Base-by-base conservation (phyloP, 2,888 invertebrate species). In the Strigamia transsilvanica region DNA sequence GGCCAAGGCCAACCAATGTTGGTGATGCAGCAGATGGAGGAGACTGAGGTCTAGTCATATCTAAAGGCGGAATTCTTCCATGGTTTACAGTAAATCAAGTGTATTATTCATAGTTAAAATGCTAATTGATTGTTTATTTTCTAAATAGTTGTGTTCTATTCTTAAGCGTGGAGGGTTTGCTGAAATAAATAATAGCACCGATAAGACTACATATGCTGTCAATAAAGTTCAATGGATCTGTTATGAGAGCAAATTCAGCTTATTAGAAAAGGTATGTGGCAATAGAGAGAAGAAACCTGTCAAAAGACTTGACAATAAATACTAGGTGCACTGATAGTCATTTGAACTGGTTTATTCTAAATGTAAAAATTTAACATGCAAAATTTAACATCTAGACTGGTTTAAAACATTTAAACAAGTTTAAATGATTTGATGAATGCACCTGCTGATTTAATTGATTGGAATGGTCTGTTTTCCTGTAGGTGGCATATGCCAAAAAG, bases 11-110 rank as follows among this genome's bases (percentile, higher is more conserved):
- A 5, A 79, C 32, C 15, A 12, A 81, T 12, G 61, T 81, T 61
- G 81, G 66, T 10, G 81, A 81, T 38, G 32, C 66, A 10, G 18
- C 32, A 1, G 18, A n/a, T 18, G 81, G 81, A 66, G 1, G 3
- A 2, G 81, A 56, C 34, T 7, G 38, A 32, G 81, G 81, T 12
- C 34, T 18, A 6, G 61, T n/a, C 38, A 61, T 66, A 10, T 66
- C 61, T 27, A 7, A 18, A 32, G 9, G 2, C 3, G 81, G 81
- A 12, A 32, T 81, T 32, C 38, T 81, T 4, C 66, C 81, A 4
- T 81, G 41, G 32, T 81, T 81, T 34, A 66, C 61, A 34, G 81
- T 81, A 38, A 34, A 18, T n/a, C n/a, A n/a, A n/a, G n/a, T n/a
- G n/a, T n/a, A n/a, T 38, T 18, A n/a, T 15, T 51, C 15, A 18